Evolutionary conservation across 1,140 invertebrate species (phyloP), one percentile per base, ranked within the genome.

Genomic region (Radopholus similis): DNA sequence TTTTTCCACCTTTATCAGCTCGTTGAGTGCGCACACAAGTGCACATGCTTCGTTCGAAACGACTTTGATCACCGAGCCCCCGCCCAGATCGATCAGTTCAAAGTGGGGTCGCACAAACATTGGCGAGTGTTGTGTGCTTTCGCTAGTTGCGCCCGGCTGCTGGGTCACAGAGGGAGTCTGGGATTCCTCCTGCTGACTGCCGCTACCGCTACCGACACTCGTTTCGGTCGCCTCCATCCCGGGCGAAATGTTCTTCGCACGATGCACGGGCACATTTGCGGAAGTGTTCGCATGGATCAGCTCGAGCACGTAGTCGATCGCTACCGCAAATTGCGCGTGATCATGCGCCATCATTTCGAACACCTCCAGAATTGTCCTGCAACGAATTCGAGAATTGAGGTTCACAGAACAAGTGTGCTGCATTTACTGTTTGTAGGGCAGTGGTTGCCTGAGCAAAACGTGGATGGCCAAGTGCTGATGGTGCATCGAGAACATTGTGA

Each of bases 271-370:
- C n/a, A 11, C 32, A 18, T 64, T 64, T 32, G 64, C n/a, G 18
- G 66, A n/a, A n/a, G 32, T 42, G 30, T 55, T 56, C 11, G 42
- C 40, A 15, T 64, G 71, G 8, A 72, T 21, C 26, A 75, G 38
- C 51, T 80, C 78, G 21, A 83, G 56, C 18, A 83, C 35, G 56
- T 83, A 82, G 59, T 80, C 78, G 1, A 73, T 42, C 23, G 73
- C 65, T 9, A 37, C 53, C 28, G 66, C 26, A 44, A 78, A 83
- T 34, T 83, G 77, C 21, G 23, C 35, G 15, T 57, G 47, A 15
- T 82, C 74, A 37, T 66, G 47, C 13, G 74, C 68, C 34, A 82
- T 49, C 54, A 69, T 71, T 51, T 72, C 58, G 80, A 80, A 80
- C 15, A 71, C 74, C 53, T 80, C 78, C 8, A 49, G 60, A 4